These are phyloP conservation scores for Drosophila villosipedis DNA, from an alignment of 2,888 invertebrate genomes.

Conservation along the genomic window DNA sequence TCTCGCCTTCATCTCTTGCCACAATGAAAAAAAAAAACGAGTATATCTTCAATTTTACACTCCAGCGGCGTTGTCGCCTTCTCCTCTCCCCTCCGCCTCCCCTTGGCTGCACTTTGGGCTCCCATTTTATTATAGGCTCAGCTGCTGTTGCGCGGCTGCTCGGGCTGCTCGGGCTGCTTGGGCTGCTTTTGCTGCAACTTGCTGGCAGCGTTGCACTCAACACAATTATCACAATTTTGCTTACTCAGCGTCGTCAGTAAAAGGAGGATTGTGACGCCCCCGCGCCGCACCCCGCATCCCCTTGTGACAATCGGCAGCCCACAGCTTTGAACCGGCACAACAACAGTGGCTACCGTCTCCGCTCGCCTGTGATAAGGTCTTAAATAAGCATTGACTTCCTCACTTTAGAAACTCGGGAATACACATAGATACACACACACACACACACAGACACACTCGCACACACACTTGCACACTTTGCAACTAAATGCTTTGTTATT, in stretches of 20 bases:
- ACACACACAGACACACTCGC: neutral
- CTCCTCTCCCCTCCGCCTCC: constrained; percentile 7
- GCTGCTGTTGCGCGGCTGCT: constrained; percentile 38
- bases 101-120: constrained; percentile 1
- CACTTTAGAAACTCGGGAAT: constrained; percentile 60
- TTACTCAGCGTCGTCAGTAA: constrained; percentile 75
- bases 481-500: constrained; percentile 46
- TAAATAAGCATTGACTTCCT: constrained; percentile 78
- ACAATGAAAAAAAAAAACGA: constrained; percentile 19
- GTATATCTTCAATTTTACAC: constrained; percentile 72
- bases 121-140: constrained; percentile 40
- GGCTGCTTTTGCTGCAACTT: constrained; percentile 30
- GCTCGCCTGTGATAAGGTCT: constrained; percentile 68
- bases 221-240: constrained; percentile 81
- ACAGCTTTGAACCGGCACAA: constrained; percentile 65
- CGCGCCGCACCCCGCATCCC: constrained; percentile 23
- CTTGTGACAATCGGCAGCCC: constrained; percentile 40
- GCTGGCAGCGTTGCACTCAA: constrained; percentile 62
- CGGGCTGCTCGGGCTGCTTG: constrained; percentile 32
- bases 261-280: constrained; percentile 51
- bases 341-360: constrained; percentile 47
- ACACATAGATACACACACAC: constrained; percentile 6
- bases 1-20: constrained; percentile 15
- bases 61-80: constrained; percentile 40
- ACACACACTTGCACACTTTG: constrained; percentile 15